Percentiles rank a stretch among this genome's conserved stretches.
phyloP scores from a whole-genome alignment of 2,113 vertebrate genomes.

The Plecturocebus donacophilus region DNA sequence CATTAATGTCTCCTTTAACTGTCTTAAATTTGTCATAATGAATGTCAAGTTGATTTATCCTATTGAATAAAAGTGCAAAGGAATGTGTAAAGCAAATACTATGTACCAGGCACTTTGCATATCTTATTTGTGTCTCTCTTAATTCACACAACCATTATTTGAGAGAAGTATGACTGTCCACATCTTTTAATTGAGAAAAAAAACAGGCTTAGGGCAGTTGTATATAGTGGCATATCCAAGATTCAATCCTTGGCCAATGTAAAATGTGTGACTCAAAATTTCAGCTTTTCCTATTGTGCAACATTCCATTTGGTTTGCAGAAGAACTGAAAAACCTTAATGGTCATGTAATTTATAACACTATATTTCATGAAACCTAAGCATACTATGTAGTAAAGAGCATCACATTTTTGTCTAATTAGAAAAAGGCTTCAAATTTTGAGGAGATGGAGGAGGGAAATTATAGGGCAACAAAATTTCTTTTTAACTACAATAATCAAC shows the following conservation, averaged over 20 bases:
- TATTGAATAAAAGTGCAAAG: not conserved
- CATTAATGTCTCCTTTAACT: not conserved
- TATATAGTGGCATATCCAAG: not conserved
- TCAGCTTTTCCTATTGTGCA: not conserved
- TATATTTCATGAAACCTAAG: not conserved
- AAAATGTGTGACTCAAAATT: not conserved
- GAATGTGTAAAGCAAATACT: not conserved
- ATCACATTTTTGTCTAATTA: conserved; percentile 7
- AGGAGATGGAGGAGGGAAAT: not conserved
- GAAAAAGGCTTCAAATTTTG: not conserved
- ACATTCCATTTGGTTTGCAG: not conserved
- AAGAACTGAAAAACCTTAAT: not conserved
- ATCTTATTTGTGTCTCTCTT: not conserved
- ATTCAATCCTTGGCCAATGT: not conserved
- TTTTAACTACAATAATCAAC: not conserved
- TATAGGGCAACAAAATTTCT: not conserved
- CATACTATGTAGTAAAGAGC: not conserved
- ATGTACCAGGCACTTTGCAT: not conserved
- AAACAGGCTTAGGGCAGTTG: not conserved
- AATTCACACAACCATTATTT: not conserved
- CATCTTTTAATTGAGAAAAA: not conserved
- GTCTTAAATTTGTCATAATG: not conserved
- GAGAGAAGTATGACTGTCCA: not conserved
- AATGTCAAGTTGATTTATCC: not conserved
- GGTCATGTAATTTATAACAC: not conserved